These are phyloP conservation scores for Clarias gariepinus DNA, from an alignment of 2,113 vertebrate genomes.

Conservation along the genomic window DNA sequence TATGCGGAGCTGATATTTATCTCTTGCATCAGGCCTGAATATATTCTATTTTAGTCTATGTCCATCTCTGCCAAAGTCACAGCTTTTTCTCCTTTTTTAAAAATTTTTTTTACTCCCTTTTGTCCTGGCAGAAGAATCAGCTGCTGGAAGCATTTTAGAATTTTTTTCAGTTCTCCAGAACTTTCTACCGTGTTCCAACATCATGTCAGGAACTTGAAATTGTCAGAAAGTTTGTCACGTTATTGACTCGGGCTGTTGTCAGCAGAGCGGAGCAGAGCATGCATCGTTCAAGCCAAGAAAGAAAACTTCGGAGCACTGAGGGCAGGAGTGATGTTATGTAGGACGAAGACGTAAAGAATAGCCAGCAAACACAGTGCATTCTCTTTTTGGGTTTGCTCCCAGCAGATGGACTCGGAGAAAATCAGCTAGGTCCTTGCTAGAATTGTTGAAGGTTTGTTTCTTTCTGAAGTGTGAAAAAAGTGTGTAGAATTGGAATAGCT, in stretches of 20 bases:
- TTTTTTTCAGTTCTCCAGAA: constrained; percentile 13
- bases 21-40: constrained; percentile 22
- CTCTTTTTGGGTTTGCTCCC: constrained; percentile 57
- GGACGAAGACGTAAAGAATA: constrained; percentile 27
- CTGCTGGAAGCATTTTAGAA: constrained; percentile 45
- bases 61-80: constrained; percentile 47
- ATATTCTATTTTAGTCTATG: constrained; percentile 29
- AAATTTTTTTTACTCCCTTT: constrained; percentile 10
- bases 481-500: constrained; percentile 70
- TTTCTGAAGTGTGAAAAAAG: constrained; percentile 70
- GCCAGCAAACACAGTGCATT: constrained; percentile 24
- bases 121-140: constrained; percentile 28
- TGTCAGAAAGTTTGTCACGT: constrained; percentile 35
- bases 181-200: constrained; percentile 8
- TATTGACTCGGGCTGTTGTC: constrained; percentile 39
- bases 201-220: constrained; percentile 34
- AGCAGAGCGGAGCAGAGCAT: constrained; percentile 42
- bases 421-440: constrained; percentile 53
- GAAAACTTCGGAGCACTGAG: constrained; percentile 22
- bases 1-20: constrained; percentile 25
- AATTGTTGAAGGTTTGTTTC: constrained; percentile 61
- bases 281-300: constrained; percentile 27
- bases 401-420: constrained; percentile 54
- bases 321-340: neutral
- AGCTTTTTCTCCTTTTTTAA: neutral